A percentile compares a stretch with the other conserved stretches of the same genome.
These are phyloP conservation scores for Phlogophora meticulosa DNA, from an alignment of 2,888 invertebrate species.

Conservation along the genomic window DNA sequence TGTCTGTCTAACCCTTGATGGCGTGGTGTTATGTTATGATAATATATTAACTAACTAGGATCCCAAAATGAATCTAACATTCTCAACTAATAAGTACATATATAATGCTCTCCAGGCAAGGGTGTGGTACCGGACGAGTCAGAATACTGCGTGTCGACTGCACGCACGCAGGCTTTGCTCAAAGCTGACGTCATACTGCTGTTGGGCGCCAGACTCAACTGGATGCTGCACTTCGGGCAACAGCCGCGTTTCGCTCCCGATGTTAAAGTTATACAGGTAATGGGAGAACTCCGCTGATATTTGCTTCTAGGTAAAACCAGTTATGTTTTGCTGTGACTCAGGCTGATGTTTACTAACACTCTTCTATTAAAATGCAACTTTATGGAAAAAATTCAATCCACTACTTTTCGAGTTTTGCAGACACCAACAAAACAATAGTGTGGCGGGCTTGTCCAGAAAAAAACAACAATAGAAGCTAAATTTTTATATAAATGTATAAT, in stretches of 20 bases:
- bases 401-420: no score
- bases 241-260: slow-evolving; percentile 95
- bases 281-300: neutral
- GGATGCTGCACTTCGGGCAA: slow-evolving; percentile 99
- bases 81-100: neutral
- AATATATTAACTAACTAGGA: neutral
- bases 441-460: no score
- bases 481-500: no score
- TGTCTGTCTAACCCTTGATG: no score
- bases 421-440: no score
- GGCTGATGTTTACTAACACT: no score
- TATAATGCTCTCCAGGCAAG: slow-evolving; percentile 88
- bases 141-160: slow-evolving; percentile 95
- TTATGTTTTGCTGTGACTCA: no score
- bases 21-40: no score
- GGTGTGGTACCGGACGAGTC: slow-evolving; percentile 94
- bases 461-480: no score
- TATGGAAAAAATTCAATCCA: no score
- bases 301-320: no score
- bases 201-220: slow-evolving; percentile 98
- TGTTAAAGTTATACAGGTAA: slow-evolving; percentile 97
- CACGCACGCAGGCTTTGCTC: slow-evolving; percentile 96
- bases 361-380: no score
- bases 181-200: slow-evolving; percentile 97
- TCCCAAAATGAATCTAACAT: neutral